Base-by-base conservation (phyloP, 1,140 invertebrate species). In the Drosophila carrolli region DNA sequence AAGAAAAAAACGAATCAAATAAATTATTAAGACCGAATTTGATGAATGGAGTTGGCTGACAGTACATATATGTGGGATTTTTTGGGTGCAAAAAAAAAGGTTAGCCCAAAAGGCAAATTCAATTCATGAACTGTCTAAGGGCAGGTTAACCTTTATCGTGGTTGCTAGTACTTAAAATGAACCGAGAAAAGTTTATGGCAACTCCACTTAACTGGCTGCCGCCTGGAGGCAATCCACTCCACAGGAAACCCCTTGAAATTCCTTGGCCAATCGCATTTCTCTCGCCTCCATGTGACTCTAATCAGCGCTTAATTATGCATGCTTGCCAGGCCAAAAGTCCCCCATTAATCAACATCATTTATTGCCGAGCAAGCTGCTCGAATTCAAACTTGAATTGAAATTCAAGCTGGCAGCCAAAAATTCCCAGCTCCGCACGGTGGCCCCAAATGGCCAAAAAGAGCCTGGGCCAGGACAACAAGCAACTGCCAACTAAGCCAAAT, bases 401-500 rank as follows among this genome's bases (percentile, higher is more conserved):
- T 71, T 71, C 71, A 81, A 85, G 54, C 68, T 60, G 53, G 37
- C 37, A 65, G 48, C 43, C 67, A 70, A 46, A 54, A 55, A 68
- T 14, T 16, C 23, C 43, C 44, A 35, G 61, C 43, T 40, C 37
- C 37, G 37, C 70, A 35, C 35, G 56, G 43, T 55, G 55, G 55
- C 73, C 74, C 73, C 75, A 77, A 77, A 77, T 77, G 74, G 74
- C 62, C 56, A 56, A 77, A 40, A 50, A 27, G 35, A 48, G 37
- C 50, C 50, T 38, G 27, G 27, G 38, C 47, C 56, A 29, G 60
- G 73, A 75, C 72, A 72, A 72, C 73, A 75, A 76, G 37, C 73
- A 61, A 77, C 75, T 77, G 75, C 75, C 75, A 81, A 81, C 81
- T 85, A 85, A 84, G 82, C 79, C 84, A 86, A 86, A 86, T 89